Conservation (phyloP, 2,113 vertebrate species). For the Tretioscincus oriximinensis region DNA sequence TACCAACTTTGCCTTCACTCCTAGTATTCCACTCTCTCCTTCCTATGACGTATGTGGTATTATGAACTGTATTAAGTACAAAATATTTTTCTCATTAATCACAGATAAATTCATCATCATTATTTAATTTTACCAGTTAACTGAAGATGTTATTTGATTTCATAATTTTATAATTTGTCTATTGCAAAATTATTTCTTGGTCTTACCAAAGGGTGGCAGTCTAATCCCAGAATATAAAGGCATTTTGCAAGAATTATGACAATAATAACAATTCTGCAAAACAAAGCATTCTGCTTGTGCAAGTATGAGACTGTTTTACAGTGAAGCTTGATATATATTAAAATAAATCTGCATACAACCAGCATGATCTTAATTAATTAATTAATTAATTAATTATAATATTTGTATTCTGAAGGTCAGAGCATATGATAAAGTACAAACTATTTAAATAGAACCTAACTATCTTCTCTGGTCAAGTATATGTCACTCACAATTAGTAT, state of each 20-base stretch:
- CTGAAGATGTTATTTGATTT: neutral
- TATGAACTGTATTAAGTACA: neutral
- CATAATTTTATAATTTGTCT: neutral
- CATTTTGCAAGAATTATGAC: neutral
- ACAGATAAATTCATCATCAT: neutral
- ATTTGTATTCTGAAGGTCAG: too few species aligned
- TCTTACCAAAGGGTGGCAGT: conserved; percentile 69
- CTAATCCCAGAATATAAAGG: conserved; percentile 33
- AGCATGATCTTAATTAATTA: neutral
- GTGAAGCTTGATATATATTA: neutral
- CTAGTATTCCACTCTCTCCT: neutral
- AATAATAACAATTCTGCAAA: neutral
- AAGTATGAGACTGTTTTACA: neutral
- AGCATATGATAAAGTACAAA: too few species aligned
- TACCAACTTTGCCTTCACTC: neutral
- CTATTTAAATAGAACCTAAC: too few species aligned
- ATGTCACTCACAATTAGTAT: neutral
- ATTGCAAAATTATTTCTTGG: conserved; percentile 3
- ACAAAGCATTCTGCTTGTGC: neutral
- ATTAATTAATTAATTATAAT: too few species aligned
- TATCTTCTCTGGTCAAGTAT: neutral
- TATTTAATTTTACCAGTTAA: neutral
- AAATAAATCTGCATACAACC: neutral
- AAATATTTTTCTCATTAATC: neutral
- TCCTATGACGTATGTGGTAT: too few species aligned